phyloP scores from a whole-genome alignment of 2,113 vertebrate genomes.

The Nestor notabilis region DNA sequence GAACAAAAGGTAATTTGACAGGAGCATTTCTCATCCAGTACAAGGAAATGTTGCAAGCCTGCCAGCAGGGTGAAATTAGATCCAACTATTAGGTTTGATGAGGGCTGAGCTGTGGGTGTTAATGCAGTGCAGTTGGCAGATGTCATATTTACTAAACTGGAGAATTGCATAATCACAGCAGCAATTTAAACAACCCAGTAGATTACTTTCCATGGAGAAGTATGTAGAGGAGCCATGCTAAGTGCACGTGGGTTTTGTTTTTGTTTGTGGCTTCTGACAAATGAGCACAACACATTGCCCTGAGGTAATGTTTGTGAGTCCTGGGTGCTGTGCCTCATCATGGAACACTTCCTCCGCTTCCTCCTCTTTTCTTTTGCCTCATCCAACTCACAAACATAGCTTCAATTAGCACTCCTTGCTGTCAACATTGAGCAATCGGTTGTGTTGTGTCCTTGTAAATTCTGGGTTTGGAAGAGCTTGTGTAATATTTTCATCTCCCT shows the following conservation, averaged over 20 bases:
- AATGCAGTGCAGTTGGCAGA: neutral
- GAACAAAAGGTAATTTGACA: neutral
- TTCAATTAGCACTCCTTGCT: neutral
- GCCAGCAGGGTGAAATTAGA: slow-evolving; percentile 2
- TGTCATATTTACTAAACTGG: neutral
- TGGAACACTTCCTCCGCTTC: neutral
- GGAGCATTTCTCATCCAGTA: neutral
- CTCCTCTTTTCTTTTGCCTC: neutral
- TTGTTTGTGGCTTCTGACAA: slow-evolving; percentile 35
- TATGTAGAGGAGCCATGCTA: neutral
- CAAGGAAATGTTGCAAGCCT: neutral
- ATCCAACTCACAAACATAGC: neutral
- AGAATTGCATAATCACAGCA: slow-evolving; percentile 11
- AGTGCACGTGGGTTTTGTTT: slow-evolving; percentile 9
- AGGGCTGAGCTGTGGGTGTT: neutral
- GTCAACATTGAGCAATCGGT: neutral
- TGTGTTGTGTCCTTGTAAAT: neutral
- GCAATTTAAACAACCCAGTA: neutral
- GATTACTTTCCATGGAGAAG: neutral
- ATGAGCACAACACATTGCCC: neutral
- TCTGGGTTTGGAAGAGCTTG: neutral
- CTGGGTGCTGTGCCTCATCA: slow-evolving; percentile 8
- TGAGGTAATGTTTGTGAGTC: neutral
- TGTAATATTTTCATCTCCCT: neutral
- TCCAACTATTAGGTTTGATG: neutral